Conservation (phyloP, 2,113 vertebrate genomes). For the Coptodon bakossiorum region DNA sequence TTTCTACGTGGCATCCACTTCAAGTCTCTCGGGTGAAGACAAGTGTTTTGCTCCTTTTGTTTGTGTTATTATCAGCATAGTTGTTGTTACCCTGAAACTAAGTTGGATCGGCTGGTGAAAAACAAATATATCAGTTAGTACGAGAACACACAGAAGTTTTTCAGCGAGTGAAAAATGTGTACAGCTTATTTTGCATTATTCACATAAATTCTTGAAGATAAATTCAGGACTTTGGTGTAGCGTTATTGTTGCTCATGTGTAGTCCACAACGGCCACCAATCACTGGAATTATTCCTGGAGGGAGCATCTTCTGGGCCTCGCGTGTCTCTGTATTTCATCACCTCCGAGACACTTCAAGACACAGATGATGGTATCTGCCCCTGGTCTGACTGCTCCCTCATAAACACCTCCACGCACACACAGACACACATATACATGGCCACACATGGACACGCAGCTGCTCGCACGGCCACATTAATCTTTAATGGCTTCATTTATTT, state of each 20-base stretch:
- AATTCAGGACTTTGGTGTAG: not conserved
- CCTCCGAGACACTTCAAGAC: slow-evolving; percentile 24
- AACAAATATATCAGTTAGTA: not conserved
- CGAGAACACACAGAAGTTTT: not conserved
- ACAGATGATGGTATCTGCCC: slow-evolving; percentile 12
- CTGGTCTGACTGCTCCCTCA: not conserved
- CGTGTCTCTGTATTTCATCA: slow-evolving; percentile 41
- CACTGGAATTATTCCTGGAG: slow-evolving; percentile 18
- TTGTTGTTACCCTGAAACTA: not conserved
- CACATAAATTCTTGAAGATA: not conserved
- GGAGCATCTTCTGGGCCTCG: not conserved
- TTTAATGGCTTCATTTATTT: slow-evolving; percentile 35
- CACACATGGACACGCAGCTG: slow-evolving; percentile 1
- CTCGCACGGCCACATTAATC: not conserved
- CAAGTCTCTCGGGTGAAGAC: not conserved
- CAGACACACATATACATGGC: not conserved
- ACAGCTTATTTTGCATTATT: not conserved
- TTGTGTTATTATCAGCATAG: not conserved
- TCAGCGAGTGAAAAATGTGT: not conserved
- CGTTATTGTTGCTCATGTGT: not conserved
- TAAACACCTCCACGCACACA: not conserved
- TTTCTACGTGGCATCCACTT: not conserved
- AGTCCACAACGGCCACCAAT: not conserved
- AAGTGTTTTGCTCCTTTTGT: not conserved
- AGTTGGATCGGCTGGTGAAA: not conserved